Evolutionary conservation across 1,140 invertebrate genomes (phyloP).

Genomic region (Trichogramma pretiosum): DNA sequence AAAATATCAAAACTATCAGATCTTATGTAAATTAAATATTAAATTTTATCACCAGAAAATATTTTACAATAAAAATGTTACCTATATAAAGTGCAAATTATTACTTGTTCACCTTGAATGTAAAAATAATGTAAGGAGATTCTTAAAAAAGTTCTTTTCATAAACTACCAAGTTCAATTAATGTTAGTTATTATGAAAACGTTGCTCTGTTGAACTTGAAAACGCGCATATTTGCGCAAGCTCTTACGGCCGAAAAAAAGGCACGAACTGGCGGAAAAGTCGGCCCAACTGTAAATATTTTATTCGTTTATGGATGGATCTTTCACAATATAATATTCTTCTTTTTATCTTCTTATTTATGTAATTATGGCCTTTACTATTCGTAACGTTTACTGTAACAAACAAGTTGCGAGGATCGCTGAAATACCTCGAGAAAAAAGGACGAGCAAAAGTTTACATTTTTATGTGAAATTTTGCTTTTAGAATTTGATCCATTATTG

Average conservation of each 20-base stretch:
- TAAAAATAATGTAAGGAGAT: no score
- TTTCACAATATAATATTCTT: slow-evolving; percentile 46
- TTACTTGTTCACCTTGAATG: no score
- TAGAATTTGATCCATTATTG: no score
- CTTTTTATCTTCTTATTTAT: slow-evolving; percentile 23
- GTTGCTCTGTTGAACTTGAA: slow-evolving; percentile 10
- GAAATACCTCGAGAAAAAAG: slow-evolving; percentile 15
- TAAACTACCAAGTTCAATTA: no score
- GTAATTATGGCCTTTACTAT: slow-evolving; percentile 1
- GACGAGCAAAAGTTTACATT: slow-evolving; percentile 1
- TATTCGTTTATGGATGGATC: slow-evolving; percentile 48
- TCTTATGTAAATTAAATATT: not conserved
- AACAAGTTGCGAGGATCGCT: slow-evolving; percentile 23
- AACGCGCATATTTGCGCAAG: slow-evolving; percentile 16
- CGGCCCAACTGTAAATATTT: slow-evolving; percentile 48
- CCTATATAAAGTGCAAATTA: no score
- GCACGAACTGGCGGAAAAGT: slow-evolving; percentile 48
- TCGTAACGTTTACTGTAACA: slow-evolving; percentile 27
- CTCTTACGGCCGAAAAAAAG: slow-evolving; percentile 43
- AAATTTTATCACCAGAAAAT: not conserved
- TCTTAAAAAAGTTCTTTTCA: no score
- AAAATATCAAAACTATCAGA: no score
- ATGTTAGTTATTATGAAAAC: slow-evolving; percentile 1
- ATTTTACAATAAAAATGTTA: not conserved
- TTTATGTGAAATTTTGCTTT: not conserved